Conservation (phyloP, 1,140 invertebrate genomes). For the Trichogramma pretiosum region DNA sequence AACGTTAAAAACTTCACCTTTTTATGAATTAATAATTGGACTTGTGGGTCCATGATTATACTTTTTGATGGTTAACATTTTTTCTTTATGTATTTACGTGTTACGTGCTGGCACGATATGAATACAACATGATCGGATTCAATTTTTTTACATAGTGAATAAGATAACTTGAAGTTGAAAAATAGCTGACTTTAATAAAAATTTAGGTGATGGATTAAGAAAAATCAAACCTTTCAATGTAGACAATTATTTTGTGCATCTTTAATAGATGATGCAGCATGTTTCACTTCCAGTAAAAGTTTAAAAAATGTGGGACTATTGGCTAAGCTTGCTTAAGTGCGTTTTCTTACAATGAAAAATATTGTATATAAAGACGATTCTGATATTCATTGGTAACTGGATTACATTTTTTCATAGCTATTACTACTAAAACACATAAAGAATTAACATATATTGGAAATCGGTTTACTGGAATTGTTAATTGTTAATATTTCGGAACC, state of each 20-base stretch:
- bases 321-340: slow-evolving; percentile 16
- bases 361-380: slow-evolving; percentile 8
- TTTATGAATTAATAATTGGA: background rate
- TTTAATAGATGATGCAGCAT: slow-evolving; percentile 12
- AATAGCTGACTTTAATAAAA: no score
- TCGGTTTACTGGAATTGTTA: slow-evolving; percentile 9
- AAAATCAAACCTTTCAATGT: no score
- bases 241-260: background rate
- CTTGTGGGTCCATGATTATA: no score
- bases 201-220: no score
- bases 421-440: no score
- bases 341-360: slow-evolving; percentile 8
- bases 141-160: slow-evolving; percentile 2
- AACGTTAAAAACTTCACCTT: no score
- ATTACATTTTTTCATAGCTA: slow-evolving; percentile 5
- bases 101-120: slow-evolving; percentile 15
- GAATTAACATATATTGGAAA: no score
- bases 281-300: slow-evolving; percentile 4
- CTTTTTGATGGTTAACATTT: slow-evolving; percentile 10
- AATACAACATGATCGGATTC: background rate
- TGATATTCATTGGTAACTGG: slow-evolving; percentile 5
- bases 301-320: slow-evolving; percentile 10
- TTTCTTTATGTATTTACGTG: slow-evolving; percentile 3
- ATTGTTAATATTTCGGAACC: slow-evolving; percentile 1
- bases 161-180: background rate